Evolutionary conservation across 2,113 vertebrate genomes (phyloP), one percentile per base, ranked within the genome.

Genomic region (Nothocercus nigrocapillus): DNA sequence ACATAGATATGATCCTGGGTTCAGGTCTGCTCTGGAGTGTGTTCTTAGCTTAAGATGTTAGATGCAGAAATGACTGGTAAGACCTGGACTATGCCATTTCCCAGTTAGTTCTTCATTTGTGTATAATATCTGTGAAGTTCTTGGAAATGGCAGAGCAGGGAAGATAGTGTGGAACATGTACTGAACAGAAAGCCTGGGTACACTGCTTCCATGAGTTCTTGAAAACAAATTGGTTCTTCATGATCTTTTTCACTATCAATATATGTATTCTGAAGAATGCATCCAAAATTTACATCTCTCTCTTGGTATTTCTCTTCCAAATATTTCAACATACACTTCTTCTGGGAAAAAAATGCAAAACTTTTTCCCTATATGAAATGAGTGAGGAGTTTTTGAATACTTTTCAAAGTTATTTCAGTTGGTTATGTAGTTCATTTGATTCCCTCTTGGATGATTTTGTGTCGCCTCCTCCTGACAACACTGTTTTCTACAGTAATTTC

Each of bases 131-230:
- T 86, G 7, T 67, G 66, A 79, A 85, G 21, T 17, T 47, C 18
- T 73, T 87, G 30, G 32, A 88, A 92, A 72, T 44, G 13, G 4
- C 25, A 86, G 32, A 64, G 13, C 34, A 73, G 13, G 4, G 20
- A 82, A 58, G 28, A 56, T 47, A 68, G 20, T 21, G 30, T 4
- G 20, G 40, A 76, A 66, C 86, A 68, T 79, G 3, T 53, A 51
- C 38, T 30, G 36, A 90, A 49, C 8, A 69, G 28, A 45, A 66
- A 73, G 4, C 10, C 19, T 63, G 24, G 16, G 3, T 66, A 45
- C 7, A 45, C 0, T 0, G 22, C 44, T 82, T 86, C 34, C 17
- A 32, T 5, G 61, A 42, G 11, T 24, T 12, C 42, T 79, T 69
- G 32, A 40, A 53, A 82, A 24, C 2, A 72, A 32, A 6, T 36